Base-by-base conservation (phyloP, 2,888 invertebrate species). In the Bembecia ichneumoniformis region DNA sequence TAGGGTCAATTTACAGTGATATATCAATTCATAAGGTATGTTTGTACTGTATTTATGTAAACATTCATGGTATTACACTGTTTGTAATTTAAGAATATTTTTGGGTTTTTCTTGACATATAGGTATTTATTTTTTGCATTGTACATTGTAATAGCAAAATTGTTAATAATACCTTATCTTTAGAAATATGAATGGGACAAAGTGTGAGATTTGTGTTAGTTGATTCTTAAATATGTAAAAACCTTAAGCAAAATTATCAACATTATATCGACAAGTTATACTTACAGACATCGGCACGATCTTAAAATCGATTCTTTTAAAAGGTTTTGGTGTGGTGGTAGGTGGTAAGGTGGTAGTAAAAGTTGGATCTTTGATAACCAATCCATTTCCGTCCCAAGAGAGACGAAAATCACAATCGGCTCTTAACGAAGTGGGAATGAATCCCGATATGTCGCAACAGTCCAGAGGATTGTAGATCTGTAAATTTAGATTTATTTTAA, bases 381-480 rank as follows among this genome's bases (percentile, higher is more conserved):
- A 59, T 17, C 87, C 61, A 2, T 58, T 58, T 3, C 59, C 54
- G 1, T 51, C 58, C 77, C 83, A 86, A 0, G 51, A 61, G 1
- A 81, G 20, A 1, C 69, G 52, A 54, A 86, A 83, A 28, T 59
- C 68, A 40, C 87, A 86, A 11, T 80, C 73, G 0, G 62, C 52
- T 1, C 76, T 60, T 79, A 75, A 77, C 0, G 65, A 50, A 0
- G 74, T 67, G 2, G 64, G 48, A 3, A 87, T 74, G 47, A 84
- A 82, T 3, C 63, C 68, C 0, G 65, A 58, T 51, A 84, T 58
- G 20, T 83, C 76, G 49, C 87, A 86, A 52, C 87, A 87, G n/a
- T 77, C 71, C 0, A 86, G 52, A 0, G 82, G 79, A 51, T 83
- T 77, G 15, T 16, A 3, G 11, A 5, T 17, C 44, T 44, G 44